Evolutionary conservation across 2,888 invertebrate genomes (phyloP).

Genomic region (Cheilosia vernalis): DNA sequence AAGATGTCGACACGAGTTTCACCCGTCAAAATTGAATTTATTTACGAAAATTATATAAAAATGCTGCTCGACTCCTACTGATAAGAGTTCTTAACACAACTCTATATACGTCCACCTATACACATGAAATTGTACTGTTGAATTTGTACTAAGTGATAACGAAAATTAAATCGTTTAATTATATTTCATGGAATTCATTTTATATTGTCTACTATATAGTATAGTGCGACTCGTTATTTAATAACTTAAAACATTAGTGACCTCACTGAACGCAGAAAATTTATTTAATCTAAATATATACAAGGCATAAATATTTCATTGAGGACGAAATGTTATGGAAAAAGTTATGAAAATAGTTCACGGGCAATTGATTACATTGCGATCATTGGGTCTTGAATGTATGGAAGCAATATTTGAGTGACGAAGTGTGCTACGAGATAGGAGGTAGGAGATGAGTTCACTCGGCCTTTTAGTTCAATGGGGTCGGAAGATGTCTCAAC

Average conservation of each 20-base stretch:
- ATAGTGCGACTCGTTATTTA: slow-evolving; percentile 27
- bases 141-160: slow-evolving; percentile 11
- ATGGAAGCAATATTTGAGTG: neutral
- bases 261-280: slow-evolving; percentile 42
- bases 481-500: neutral
- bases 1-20: slow-evolving; percentile 42
- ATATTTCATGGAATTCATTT: slow-evolving; percentile 1
- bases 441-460: neutral
- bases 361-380: slow-evolving; percentile 34
- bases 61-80: slow-evolving; percentile 4
- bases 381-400: neutral
- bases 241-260: slow-evolving; percentile 35
- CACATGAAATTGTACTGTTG: neutral
- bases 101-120: neutral
- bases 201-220: neutral
- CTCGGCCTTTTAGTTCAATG: neutral
- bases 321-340: slow-evolving; percentile 16
- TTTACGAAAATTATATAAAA: slow-evolving; percentile 37
- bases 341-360: slow-evolving; percentile 60
- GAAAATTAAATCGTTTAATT: slow-evolving; percentile 5
- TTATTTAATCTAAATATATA: slow-evolving; percentile 37
- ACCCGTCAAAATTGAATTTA: slow-evolving; percentile 8
- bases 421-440: neutral
- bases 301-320: slow-evolving; percentile 30
- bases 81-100: slow-evolving; percentile 29